Evolutionary conservation across 1,140 invertebrate species (phyloP).

Genomic region (Lerema accius): DNA sequence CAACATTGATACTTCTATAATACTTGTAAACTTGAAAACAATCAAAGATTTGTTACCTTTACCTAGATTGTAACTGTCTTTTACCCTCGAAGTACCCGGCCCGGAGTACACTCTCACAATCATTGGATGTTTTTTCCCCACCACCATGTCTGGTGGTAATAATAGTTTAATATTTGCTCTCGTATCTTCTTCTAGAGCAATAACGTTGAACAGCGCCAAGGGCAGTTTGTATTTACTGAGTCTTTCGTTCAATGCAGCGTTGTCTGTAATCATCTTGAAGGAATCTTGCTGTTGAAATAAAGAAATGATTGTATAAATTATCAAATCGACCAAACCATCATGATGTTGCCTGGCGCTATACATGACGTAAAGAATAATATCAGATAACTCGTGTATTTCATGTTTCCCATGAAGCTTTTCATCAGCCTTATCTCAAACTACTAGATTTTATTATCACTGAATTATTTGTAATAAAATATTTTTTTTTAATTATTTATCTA

Average conservation of each 20-base stretch:
- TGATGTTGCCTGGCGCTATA: too few species aligned
- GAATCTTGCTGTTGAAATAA: constrained; percentile 63
- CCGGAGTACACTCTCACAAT: constrained; percentile 96
- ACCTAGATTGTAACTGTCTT: constrained; percentile 71
- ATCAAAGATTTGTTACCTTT: constrained; percentile 82
- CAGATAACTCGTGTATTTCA: too few species aligned
- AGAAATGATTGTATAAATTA: too few species aligned
- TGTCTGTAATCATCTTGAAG: constrained; percentile 83
- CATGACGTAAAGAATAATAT: too few species aligned
- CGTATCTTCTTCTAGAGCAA: constrained; percentile 86
- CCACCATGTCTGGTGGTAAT: constrained; percentile 88
- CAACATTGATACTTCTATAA: too few species aligned
- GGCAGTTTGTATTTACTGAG: constrained; percentile 86
- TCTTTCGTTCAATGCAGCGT: constrained; percentile 82
- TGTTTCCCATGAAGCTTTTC: too few species aligned
- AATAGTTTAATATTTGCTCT: constrained; percentile 88
- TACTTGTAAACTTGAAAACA: too few species aligned
- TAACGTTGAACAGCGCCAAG: constrained; percentile 84
- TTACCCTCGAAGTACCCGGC: constrained; percentile 91
- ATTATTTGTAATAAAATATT: too few species aligned
- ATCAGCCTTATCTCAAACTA: too few species aligned
- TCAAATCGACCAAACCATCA: too few species aligned
- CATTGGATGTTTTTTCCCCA: constrained; percentile 90
- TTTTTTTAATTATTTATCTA: too few species aligned
- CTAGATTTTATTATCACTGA: too few species aligned